Percentiles rank a stretch among this genome's conserved stretches.
phyloP scores from a whole-genome alignment of 2,113 vertebrate species.

The Rattus norvegicus region GRCr8 NC_086028.1:19220001-19220500 shows the following conservation, averaged over 20 bases:
- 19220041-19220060: background rate
- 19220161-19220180: background rate
- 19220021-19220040: background rate
- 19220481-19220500: too few species aligned
- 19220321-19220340: fast-evolving
- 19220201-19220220: background rate
- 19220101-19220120: too few species aligned
- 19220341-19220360: fast-evolving
- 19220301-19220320: background rate
- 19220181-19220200: background rate
- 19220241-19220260: background rate
- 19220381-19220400: background rate
- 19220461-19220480: too few species aligned
- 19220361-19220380: background rate
- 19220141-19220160: background rate
- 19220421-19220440: background rate
- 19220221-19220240: background rate
- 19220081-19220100: background rate
- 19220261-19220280: background rate
- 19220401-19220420: background rate
- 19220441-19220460: too few species aligned
- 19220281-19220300: background rate
- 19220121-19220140: too few species aligned
- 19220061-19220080: background rate
- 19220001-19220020: background rate